Conservation (phyloP, 2,888 invertebrate species). For the Oligia latruncula region DNA sequence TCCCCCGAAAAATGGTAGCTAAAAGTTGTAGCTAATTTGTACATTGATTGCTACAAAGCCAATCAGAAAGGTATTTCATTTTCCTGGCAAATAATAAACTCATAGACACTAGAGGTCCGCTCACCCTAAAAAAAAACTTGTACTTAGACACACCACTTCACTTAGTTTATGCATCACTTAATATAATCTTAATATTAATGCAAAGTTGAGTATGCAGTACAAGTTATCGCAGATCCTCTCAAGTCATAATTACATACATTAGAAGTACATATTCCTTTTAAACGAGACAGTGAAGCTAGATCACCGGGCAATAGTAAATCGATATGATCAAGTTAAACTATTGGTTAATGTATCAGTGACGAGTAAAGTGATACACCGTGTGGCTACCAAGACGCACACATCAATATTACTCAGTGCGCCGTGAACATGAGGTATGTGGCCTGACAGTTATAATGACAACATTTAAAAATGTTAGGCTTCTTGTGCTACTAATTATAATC, state of each 20-base stretch:
- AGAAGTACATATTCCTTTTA: conserved; percentile 47
- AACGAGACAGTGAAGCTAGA: conserved; percentile 78
- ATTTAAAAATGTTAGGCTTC: conserved; percentile 45
- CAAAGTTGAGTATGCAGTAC: conserved; percentile 38
- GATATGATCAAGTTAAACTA: conserved; percentile 87
- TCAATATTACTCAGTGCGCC: conserved; percentile 55
- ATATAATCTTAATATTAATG: conserved; percentile 36
- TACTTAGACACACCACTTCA: conserved; percentile 21
- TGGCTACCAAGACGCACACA: conserved; percentile 82
- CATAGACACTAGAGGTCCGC: not conserved
- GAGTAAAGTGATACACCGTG: conserved; percentile 81
- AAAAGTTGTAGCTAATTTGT: not conserved
- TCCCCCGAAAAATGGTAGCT: not conserved
- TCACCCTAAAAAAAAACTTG: conserved; percentile 4
- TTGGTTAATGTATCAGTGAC: conserved; percentile 88
- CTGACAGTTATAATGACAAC: conserved; percentile 61
- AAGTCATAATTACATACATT: conserved; percentile 54
- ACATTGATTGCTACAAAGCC: not conserved
- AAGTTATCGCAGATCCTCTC: conserved; percentile 40
- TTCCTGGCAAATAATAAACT: not conserved
- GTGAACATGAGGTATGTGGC: conserved; percentile 68
- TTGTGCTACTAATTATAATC: conserved; percentile 6
- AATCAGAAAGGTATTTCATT: not conserved
- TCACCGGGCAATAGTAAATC: conserved; percentile 80
- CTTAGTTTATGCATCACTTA: conserved; percentile 51